These are phyloP conservation scores for Melanocharis versteri DNA, from an alignment of 2,113 vertebrate genomes.

Conservation along the genomic window DNA sequence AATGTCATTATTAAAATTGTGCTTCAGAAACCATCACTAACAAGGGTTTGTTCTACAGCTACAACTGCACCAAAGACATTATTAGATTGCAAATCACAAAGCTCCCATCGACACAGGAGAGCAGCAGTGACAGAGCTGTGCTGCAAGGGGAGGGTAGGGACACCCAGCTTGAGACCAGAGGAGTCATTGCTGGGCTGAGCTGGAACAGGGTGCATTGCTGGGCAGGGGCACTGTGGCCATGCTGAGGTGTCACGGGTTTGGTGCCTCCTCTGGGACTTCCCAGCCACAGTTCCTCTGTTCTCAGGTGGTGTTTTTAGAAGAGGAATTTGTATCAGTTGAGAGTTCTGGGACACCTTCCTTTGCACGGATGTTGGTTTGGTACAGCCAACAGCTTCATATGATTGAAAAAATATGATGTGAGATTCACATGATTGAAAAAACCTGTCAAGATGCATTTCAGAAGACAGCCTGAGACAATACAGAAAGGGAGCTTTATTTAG, in stretches of 20 bases:
- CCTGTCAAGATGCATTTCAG: neutral
- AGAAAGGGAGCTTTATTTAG: neutral
- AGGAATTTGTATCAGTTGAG: neutral
- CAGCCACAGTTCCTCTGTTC: neutral
- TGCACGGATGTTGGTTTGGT: neutral
- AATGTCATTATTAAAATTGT: constrained; percentile 50
- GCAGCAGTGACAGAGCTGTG: neutral
- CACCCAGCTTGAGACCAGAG: neutral
- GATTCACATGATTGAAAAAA: neutral
- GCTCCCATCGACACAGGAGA: neutral
- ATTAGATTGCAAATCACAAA: constrained; percentile 5
- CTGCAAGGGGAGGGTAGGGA: neutral
- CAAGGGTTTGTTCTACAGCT: neutral
- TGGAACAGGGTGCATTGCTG: rapidly evolving
- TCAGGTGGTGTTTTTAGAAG: neutral
- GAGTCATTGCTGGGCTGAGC: neutral
- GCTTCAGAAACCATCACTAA: constrained; percentile 39
- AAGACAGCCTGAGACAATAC: neutral
- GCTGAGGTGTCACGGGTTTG: neutral
- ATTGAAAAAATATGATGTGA: neutral
- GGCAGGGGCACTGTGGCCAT: neutral
- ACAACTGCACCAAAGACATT: neutral
- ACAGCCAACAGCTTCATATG: neutral
- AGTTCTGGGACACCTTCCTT: neutral
- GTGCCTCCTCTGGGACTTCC: neutral